Evolutionary conservation across 2,113 vertebrate genomes (phyloP), one percentile per base, ranked within the genome.

Genomic region (Tiliqua scincoides): DNA sequence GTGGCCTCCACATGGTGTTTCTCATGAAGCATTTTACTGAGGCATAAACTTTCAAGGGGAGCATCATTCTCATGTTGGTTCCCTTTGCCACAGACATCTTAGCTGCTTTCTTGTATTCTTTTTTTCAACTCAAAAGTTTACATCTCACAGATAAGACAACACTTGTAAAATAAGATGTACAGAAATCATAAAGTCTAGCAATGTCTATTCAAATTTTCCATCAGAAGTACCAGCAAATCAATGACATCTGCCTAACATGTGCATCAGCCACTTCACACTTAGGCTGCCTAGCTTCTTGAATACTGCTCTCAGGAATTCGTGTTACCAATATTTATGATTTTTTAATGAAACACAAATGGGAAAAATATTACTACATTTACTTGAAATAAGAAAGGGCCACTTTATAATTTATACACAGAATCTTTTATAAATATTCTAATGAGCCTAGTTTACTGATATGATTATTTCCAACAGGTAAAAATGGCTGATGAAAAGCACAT

Each of bases 171-270:
- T 88, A 92, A 86, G 74, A 88, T 87, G 72, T 40, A 59, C 81
- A 68, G 91, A 67, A 59, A 63, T 79, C 52, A 77, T 94, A 95
- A 89, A 88, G 82, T 91, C 80, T 89, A 90, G 65, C 57, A 89
- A 87, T 89, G 3, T 65, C 25, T 90, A 86, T 78, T 91, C 78
- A 91, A 82, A 82, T 82, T 87, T 93, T 92, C 88, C 89, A 83
- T 83, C 65, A 87, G 78, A 82, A 86, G 85, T 40, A 74, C 62
- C 76, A 92, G 88, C 68, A 65, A 91, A 89, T 86, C 78, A 90
- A 86, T 43, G 89, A 91, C 93, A 94, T 93, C 87, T 95, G 94
- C 83, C 35, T 72, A 92, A 88, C 94, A 95, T 48, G 85, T 94
- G 91, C 88, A 87, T 91, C 84, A 90, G 78, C 88, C 80, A 86